These are phyloP conservation scores for Drosophila nr. perissopoda DNA, from an alignment of 2,888 invertebrate species.

Conservation along the genomic window DNA sequence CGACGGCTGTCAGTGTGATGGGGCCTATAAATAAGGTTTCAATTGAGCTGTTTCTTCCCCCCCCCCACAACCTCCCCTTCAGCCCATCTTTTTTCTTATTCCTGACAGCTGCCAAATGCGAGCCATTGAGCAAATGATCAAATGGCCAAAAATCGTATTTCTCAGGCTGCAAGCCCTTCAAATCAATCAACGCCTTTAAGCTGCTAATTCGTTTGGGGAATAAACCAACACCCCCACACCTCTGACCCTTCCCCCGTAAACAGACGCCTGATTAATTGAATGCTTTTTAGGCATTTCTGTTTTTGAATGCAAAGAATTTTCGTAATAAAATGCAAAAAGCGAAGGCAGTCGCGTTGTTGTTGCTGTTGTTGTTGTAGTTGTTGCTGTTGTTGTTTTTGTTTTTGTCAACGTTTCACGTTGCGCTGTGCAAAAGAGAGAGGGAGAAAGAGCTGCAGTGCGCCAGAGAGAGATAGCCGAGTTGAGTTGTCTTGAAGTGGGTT, in stretches of 20 bases:
- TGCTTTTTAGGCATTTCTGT: slow-evolving; percentile 43
- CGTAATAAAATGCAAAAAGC: slow-evolving; percentile 64
- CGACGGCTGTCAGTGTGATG: slow-evolving; percentile 49
- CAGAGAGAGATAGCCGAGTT: slow-evolving; percentile 35
- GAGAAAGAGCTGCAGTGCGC: slow-evolving; percentile 7
- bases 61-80: no score
- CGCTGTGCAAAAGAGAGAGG: slow-evolving; percentile 49
- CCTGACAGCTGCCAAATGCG: slow-evolving; percentile 65
- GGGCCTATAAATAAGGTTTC: slow-evolving; percentile 69
- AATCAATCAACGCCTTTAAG: slow-evolving; percentile 76
- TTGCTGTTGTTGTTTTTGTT: slow-evolving; percentile 42
- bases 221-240: background rate
- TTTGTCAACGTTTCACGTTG: slow-evolving; percentile 72
- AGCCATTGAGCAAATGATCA: slow-evolving; percentile 61
- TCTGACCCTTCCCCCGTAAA: background rate
- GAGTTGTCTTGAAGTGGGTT: slow-evolving; percentile 75
- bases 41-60: slow-evolving; percentile 66
- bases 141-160: slow-evolving; percentile 14
- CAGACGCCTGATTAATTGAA: slow-evolving; percentile 55
- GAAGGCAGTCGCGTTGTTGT: slow-evolving; percentile 27
- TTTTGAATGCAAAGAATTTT: slow-evolving; percentile 56
- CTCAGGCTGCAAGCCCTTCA: slow-evolving; percentile 50
- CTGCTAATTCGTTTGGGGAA: slow-evolving; percentile 63
- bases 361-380: slow-evolving; percentile 26
- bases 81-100: background rate